Evolutionary conservation across 2,797 vertebrate genomes (phyloP), one percentile per base, ranked within the genome.

Genomic region (Miichthys miiuy): DNA sequence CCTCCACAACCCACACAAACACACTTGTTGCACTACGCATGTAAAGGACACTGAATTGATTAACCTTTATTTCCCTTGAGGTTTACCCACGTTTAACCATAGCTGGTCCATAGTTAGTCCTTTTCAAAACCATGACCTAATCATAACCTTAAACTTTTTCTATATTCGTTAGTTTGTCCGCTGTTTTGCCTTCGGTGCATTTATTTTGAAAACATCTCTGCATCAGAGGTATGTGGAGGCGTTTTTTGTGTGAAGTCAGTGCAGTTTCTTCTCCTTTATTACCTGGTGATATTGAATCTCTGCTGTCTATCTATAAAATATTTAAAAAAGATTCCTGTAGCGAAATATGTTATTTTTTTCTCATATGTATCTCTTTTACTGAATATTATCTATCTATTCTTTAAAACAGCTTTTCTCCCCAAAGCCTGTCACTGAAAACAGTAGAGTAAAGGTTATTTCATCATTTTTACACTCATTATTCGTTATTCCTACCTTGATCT

Each of bases 61-160:
- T 84, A 68, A 75, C 81, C 70, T 83, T 81, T 70, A 75, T 82
- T 87, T 83, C 72, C 80, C 73, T 61, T 9, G 57, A 72, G 57
- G 3, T 54, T 55, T 63, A 46, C 10, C 30, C 1, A 23, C 56
- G 4, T 73, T 67, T 44, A 75, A 63, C 65, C 27, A 46, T 50
- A 51, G 34, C 27, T 67, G 63, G 21, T 67, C 68, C 27, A 82
- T 82, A 62, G 23, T 57, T 38, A 9, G 55, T 73, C 52, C 65
- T 61, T 41, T 54, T 14, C 10, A 25, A 46, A 57, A 64, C 79
- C 58, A 77, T 74, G 47, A 68, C 56, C 54, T 30, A n/a, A 47
- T 42, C 16, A 12, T 14, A 54, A 51, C 27, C 48, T 54, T 54
- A 38, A 9, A 38, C 34, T 14, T 44, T 44, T 52, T 25, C 60